Percentiles rank a stretch among this genome's conserved stretches.
Evolutionary conservation across 2,113 vertebrate species (phyloP).

Genomic region (human (Homo sapiens)): DNA sequence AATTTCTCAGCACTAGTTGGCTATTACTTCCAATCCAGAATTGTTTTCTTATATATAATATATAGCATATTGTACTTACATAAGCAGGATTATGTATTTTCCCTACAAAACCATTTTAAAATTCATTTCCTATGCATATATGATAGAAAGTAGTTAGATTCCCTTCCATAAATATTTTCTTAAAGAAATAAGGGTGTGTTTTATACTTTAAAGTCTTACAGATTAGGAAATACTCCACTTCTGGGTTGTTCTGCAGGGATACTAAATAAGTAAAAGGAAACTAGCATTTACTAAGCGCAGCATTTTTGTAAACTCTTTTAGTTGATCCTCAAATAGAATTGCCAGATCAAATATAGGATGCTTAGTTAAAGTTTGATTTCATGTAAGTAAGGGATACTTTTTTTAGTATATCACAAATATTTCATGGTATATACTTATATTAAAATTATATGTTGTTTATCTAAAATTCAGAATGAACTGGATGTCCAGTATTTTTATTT

Average conservation of each 20-base stretch:
- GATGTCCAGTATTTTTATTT: neutral
- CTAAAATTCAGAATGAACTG: neutral
- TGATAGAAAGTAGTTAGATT: neutral
- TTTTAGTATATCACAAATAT: neutral
- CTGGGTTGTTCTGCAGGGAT: neutral
- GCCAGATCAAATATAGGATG: neutral
- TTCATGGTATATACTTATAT: accelerated
- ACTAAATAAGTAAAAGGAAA: neutral
- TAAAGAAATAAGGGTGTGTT: neutral
- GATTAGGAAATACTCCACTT: neutral
- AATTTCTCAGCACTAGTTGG: neutral
- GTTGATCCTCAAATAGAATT: neutral
- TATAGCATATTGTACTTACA: neutral
- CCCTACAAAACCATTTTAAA: neutral
- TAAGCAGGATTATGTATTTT: neutral
- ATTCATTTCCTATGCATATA: neutral
- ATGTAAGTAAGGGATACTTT: neutral
- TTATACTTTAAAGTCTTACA: neutral
- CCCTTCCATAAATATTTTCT: conserved; percentile 6
- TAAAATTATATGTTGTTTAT: neutral
- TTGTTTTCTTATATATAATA: neutral
- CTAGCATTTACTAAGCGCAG: neutral
- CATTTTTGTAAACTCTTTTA: neutral
- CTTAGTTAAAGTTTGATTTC: neutral
- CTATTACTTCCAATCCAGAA: neutral